Base-by-base conservation (phyloP, 2,797 vertebrate genomes). In the Delichon dasypus region DNA sequence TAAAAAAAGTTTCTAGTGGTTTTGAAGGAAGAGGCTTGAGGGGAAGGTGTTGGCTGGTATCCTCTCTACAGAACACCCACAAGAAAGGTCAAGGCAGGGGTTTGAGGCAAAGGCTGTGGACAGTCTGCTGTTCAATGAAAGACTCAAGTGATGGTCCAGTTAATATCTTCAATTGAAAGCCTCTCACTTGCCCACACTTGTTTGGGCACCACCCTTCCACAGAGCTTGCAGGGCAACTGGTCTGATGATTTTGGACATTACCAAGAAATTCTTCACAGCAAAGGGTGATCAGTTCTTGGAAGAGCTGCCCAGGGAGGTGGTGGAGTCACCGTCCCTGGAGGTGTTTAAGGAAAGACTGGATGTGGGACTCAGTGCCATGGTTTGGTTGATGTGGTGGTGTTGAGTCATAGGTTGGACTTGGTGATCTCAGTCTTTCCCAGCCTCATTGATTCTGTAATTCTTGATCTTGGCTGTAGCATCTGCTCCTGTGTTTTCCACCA, bases 351-450 rank as follows among this genome's bases (percentile, higher is more conserved):
- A 36, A 42, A 32, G 7, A 11, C 48, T 17, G 48, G 55, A 29
- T 0, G 1, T 27, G 29, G 32, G 20, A 21, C 27, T 57, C 4
- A 8, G 16, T 36, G 42, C 57, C 9, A 1, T 32, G 48, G 15
- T 34, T 8, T 75, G 50, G 30, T 2, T 68, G 62, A 55, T 42
- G 17, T 0, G 1, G 8, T 34, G n/a, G 13, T 74, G 42, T 29
- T 29, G 6, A 19, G 27, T 50, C 36, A 15, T 4, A 36, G 44
- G 38, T 26, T 50, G 71, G 48, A 48, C 16, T 44, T 2, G 4
- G 22, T 68, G 19, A 29, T 23, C 42, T 75, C 55, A 55, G 8
- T 44, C 50, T 57, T 64, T 13, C 15, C 64, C 44, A 76, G 1
- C 11, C 14, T 57, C 29, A 11, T 0, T 50, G 42, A 12, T 20